These are phyloP conservation scores for Coracias cyanogaster DNA, from an alignment of 2,797 vertebrate species.

Conservation along the genomic window DNA sequence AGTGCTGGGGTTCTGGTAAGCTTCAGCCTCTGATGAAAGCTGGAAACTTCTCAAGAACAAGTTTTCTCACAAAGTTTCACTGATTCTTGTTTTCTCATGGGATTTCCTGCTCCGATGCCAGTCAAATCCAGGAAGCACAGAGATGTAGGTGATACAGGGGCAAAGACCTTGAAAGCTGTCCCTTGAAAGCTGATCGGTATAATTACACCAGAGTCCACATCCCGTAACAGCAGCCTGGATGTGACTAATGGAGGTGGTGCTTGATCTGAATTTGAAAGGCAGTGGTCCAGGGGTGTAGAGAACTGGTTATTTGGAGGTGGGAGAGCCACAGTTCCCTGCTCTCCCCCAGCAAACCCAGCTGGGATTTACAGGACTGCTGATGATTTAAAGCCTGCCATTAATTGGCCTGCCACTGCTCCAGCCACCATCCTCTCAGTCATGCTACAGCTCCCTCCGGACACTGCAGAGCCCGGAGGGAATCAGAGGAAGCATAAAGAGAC, in stretches of 20 bases:
- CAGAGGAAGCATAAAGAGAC: neutral
- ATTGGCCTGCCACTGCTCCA: rapidly evolving
- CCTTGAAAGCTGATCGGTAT: neutral
- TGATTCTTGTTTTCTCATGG: neutral
- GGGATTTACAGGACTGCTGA: neutral
- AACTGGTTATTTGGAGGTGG: neutral
- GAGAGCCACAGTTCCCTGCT: neutral
- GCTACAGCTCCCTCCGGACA: neutral
- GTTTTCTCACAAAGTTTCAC: neutral
- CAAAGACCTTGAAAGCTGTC: neutral
- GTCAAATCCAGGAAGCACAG: neutral
- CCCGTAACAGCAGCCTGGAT: neutral
- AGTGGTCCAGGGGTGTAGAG: rapidly evolving
- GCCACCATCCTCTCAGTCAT: too few relatives aligned
- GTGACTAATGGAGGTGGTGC: neutral
- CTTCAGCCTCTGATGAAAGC: neutral
- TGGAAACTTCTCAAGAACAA: neutral
- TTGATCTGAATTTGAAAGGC: neutral
- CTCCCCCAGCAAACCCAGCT: neutral
- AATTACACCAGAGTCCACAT: neutral
- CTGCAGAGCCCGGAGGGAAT: rapidly evolving
- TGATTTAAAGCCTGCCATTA: neutral
- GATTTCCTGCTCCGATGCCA: neutral
- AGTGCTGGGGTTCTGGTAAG: neutral
- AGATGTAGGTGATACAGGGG: neutral